Evolutionary conservation across 2,113 vertebrate species (phyloP).

Genomic region (Mastomys natalensis): DNA sequence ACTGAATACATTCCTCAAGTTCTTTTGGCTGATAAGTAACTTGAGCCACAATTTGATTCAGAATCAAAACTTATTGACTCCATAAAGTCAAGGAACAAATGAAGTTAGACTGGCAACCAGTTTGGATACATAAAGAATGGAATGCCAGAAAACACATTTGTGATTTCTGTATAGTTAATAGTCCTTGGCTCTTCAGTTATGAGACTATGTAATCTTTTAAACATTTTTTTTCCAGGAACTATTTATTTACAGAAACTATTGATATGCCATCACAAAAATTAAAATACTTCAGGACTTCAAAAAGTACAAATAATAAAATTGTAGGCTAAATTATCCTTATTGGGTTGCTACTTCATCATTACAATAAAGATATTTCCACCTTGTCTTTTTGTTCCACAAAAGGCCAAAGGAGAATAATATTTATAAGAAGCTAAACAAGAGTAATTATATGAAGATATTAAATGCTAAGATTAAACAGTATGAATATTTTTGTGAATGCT

Average conservation of each 20-base stretch:
- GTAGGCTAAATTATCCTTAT: background rate
- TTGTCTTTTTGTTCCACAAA: background rate
- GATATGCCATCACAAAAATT: background rate
- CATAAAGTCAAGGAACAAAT: background rate
- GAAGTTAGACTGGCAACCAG: background rate
- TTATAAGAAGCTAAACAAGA: background rate
- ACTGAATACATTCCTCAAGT: background rate
- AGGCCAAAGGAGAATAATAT: background rate
- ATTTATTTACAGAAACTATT: background rate
- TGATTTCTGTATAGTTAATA: background rate
- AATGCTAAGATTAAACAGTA: background rate
- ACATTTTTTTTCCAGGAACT: background rate
- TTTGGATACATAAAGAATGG: background rate
- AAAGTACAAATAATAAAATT: background rate
- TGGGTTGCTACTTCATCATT: background rate
- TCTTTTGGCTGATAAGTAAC: background rate
- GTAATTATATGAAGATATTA: background rate
- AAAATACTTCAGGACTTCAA: background rate
- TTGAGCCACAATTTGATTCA: background rate
- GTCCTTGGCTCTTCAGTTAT: background rate
- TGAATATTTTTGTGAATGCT: background rate
- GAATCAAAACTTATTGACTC: background rate
- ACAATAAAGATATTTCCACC: background rate
- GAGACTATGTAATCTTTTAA: background rate
- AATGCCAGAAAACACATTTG: background rate